These are phyloP conservation scores for Druon quercuslanigerum DNA, from an alignment of 1,140 invertebrate species.

Conservation along the genomic window DNA sequence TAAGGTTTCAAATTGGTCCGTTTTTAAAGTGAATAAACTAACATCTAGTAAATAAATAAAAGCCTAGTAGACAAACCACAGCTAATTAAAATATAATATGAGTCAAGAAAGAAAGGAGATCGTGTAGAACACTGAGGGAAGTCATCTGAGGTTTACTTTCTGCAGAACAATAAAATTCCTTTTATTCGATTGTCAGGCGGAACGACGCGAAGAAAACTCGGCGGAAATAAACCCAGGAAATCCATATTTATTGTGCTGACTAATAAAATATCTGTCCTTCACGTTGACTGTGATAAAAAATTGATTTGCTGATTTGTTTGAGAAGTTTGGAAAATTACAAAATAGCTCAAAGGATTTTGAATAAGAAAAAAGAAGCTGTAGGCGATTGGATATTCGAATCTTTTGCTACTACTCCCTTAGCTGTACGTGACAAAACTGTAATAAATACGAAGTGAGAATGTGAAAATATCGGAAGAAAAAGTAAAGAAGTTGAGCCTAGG, in stretches of 20 bases:
- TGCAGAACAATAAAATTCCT: conserved; percentile 25
- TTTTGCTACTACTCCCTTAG: neutral
- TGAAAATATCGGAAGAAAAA: conserved; percentile 28
- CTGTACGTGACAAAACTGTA: conserved; percentile 48
- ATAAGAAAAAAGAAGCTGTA: neutral
- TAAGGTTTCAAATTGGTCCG: too few species aligned
- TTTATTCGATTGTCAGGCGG: conserved; percentile 12
- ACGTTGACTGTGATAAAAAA: neutral
- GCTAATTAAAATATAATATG: neutral
- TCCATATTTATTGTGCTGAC: conserved; percentile 22
- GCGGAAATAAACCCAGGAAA: conserved; percentile 21
- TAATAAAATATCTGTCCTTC: conserved; percentile 29
- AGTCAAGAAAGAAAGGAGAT: neutral
- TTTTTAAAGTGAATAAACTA: too few species aligned
- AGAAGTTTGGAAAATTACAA: conserved; percentile 19
- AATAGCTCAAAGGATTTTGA: neutral
- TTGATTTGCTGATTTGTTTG: conserved; percentile 18
- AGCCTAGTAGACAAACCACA: neutral
- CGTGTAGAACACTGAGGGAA: neutral
- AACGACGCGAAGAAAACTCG: neutral
- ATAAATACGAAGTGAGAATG: conserved; percentile 43
- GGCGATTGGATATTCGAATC: neutral
- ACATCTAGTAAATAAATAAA: too few species aligned
- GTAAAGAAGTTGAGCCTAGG: conserved; percentile 39
- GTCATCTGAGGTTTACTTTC: conserved; percentile 26